A percentile compares a stretch with the other conserved stretches of the same genome.
Evolutionary conservation across 2,888 invertebrate genomes (phyloP).

Genomic region (Agrotis ipsilon): DNA sequence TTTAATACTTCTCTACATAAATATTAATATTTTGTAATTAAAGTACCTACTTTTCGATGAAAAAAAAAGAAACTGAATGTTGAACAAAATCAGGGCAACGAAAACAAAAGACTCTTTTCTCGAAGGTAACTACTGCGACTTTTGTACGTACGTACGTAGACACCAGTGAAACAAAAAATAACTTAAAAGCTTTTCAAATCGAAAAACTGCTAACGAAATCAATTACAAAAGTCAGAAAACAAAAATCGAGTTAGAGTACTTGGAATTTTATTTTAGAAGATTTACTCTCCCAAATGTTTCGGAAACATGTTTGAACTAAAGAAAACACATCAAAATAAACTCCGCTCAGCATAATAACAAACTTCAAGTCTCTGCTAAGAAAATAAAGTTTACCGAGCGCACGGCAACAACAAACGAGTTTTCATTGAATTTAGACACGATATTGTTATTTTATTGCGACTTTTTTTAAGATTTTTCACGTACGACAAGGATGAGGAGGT

Average conservation of each 20-base stretch:
- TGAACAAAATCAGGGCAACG: no score
- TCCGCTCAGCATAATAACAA: constrained; percentile 58
- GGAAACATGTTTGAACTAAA: constrained; percentile 44
- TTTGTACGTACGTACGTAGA: no score
- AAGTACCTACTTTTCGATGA: no score
- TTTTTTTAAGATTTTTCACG: constrained; percentile 34
- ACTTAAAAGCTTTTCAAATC: constrained; percentile 15
- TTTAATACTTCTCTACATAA: no score
- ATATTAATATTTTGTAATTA: no score
- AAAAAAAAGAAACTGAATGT: no score
- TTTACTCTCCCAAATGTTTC: constrained; percentile 33
- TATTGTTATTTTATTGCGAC: constrained; percentile 46
- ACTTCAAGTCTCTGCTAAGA: constrained; percentile 54
- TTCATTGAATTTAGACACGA: constrained; percentile 59
- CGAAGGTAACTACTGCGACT: neutral
- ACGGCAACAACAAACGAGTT: constrained; percentile 44
- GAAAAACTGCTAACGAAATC: constrained; percentile 16
- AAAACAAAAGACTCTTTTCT: no score
- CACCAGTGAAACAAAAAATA: neutral
- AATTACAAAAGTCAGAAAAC: constrained; percentile 16
- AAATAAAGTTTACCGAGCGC: constrained; percentile 60
- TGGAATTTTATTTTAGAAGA: constrained; percentile 29
- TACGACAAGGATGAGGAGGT: neutral
- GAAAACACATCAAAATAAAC: constrained; percentile 65
- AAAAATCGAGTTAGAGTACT: constrained; percentile 25